These are phyloP conservation scores for Pristionchus maxplancki DNA, from an alignment of 2,888 invertebrate genomes.

Conservation along the genomic window DNA sequence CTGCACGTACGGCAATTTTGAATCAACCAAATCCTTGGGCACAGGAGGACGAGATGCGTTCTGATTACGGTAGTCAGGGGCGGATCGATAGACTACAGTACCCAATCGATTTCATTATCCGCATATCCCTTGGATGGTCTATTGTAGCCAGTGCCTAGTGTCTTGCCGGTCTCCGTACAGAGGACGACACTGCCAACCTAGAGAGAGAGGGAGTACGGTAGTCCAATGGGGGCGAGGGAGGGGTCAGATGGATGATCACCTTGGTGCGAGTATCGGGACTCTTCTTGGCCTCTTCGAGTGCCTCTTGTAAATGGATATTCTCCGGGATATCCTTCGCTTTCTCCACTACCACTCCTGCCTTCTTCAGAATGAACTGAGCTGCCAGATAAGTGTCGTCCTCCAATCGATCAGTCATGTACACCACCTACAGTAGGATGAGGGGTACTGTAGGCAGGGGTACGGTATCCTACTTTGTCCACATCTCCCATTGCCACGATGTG, in stretches of 20 bases:
- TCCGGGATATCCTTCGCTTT: not conserved
- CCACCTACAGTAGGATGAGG: constrained; percentile 12
- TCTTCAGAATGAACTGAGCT: not conserved
- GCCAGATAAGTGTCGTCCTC: not conserved
- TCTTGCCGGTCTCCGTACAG: not conserved
- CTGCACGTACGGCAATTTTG: constrained; percentile 7
- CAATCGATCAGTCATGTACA: constrained; percentile 17
- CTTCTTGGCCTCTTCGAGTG: not conserved
- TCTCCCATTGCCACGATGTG: constrained; percentile 19
- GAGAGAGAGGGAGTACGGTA: not conserved
- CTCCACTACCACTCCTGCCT: constrained; percentile 2
- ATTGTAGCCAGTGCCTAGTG: not conserved
- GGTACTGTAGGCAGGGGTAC: not conserved
- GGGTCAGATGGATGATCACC: not conserved
- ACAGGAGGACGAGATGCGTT: constrained; percentile 1
- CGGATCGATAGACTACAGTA: too few species aligned
- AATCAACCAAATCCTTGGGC: not conserved
- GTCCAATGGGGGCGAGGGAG: too few species aligned
- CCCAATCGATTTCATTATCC: constrained; percentile 15
- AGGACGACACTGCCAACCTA: constrained; percentile 13
- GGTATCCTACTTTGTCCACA: constrained; percentile 4
- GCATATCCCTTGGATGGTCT: not conserved
- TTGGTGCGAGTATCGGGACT: constrained; percentile 32
- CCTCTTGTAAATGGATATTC: not conserved
- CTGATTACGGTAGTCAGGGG: constrained; percentile 19